Evolutionary conservation across 2,888 invertebrate species (phyloP), one percentile per base, ranked within the genome.

Genomic region (Cordilura impudica): DNA sequence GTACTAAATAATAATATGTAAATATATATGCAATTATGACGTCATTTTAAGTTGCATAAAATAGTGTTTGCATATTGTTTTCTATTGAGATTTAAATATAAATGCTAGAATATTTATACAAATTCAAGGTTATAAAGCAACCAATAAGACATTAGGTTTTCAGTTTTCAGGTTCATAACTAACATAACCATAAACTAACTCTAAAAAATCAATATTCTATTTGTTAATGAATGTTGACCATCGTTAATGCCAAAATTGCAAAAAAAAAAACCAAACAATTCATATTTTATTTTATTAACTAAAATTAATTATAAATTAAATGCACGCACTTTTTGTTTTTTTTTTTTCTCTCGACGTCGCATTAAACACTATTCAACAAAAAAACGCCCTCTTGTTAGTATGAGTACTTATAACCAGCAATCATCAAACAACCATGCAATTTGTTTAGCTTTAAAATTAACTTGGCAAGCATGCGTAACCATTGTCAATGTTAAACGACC

Each of bases 391-490:
- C 78, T 78, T 74, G 72, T 63, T 73, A 65, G 18, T 18, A 16
- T n/a, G n/a, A n/a, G n/a, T n/a, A n/a, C n/a, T n/a, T n/a, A n/a
- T n/a, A n/a, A n/a, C n/a, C 29, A n/a, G 51, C 49, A 51, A 8
- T 2, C 53, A 8, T 2, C 53, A 54, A 31, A 19, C 21, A 14
- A n/a, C 45, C 72, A 61, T 72, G 54, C 51, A 78, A 23, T 72
- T 63, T 1, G n/a, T 14, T 53, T 61, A 53, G 53, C 26, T 54
- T 56, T 26, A 61, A 18, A 73, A 49, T 35, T 60, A 78, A 82
- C 75, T 69, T 81, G 51, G 63, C 69, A 66, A 84, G 87, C 87
- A 86, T 85, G 86, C 85, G 86, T 84, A 81, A 78, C 82, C 78
- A 81, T 70, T 80, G 74, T 69, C 73, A 80, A 75, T 80, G 79